Evolutionary conservation across 2,888 invertebrate species (phyloP), one percentile per base, ranked within the genome.

Genomic region (Cerastoderma edule): DNA sequence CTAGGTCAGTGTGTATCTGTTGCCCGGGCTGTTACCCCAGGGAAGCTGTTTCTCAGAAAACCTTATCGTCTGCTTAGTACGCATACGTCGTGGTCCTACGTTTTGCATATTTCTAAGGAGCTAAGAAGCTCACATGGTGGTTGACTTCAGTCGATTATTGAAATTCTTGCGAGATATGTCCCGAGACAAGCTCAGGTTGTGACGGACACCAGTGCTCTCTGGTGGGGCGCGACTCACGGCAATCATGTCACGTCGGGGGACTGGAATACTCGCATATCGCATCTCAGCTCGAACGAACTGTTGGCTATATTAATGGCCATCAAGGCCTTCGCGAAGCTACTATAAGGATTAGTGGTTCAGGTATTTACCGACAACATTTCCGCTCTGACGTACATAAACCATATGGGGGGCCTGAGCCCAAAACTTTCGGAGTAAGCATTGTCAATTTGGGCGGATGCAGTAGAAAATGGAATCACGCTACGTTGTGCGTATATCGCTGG

Each of bases 401-500:
- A 78, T 54, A 73, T 56, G 50, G 73, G 78, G 22, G 72, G 77
- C 6, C 72, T 69, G 27, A 53, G 64, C 33, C 39, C 24, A 50
- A 28, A 0, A 3, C 57, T 72, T 2, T 48, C 74, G 27, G 19
- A 65, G 22, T 32, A 75, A n/a, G 78, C 75, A 4, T 33, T 4
- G 32, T 50, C 68, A 6, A 69, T 75, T 24, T 78, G 71, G 74
- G 57, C 65, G 1, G 74, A 74, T 33, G 71, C 71, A 16, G 30
- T 71, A 24, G 74, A 72, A 13, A 66, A 78, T 54, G 67, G 63
- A 24, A 71, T 71, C 44, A 50, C 67, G 33, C 50, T 77, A 2
- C 57, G 33, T 19, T 72, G 63, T 27, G 63, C 72, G 24, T 68
- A 76, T 65, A 67, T 73, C 24, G 27, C 77, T 27, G 73, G 77